phyloP scores from a whole-genome alignment of 2,113 vertebrate species.

The Brienomyrus longianalis region DNA sequence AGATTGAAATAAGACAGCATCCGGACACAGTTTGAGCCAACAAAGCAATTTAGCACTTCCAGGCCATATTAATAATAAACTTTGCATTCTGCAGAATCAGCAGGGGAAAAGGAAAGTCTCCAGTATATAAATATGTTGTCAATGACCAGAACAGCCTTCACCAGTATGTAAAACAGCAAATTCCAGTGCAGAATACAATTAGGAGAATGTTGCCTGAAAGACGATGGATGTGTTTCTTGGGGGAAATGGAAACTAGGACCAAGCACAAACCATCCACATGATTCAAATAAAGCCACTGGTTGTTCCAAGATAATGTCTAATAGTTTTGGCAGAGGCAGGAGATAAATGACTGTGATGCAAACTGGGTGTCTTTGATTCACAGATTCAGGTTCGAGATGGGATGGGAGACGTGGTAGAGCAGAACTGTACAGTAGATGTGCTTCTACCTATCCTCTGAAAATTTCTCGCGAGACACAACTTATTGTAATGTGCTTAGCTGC shows the following conservation, averaged over 20 bases:
- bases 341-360: conserved; percentile 32
- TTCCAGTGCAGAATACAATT: conserved; percentile 5
- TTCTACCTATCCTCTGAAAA: not conserved
- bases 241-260: conserved; percentile 23
- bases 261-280: conserved; percentile 31
- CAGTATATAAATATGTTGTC: not conserved
- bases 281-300: conserved; percentile 36
- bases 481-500: not conserved
- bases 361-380: conserved; percentile 37
- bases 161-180: not conserved
- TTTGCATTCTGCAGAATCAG: not conserved
- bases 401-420: conserved; percentile 17
- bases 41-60: not conserved
- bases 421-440: not conserved
- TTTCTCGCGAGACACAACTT: not conserved
- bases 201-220: conserved; percentile 21
- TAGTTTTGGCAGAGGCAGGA: conserved; percentile 31
- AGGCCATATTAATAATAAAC: not conserved
- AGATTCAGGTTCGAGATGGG: conserved; percentile 27
- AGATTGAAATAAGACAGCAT: not conserved
- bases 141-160: not conserved
- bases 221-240: conserved; percentile 36
- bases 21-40: not conserved
- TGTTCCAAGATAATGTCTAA: conserved; percentile 38
- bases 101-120: not conserved